Evolutionary conservation across 2,113 vertebrate species (phyloP).

Genomic region (Empidonax traillii): DNA sequence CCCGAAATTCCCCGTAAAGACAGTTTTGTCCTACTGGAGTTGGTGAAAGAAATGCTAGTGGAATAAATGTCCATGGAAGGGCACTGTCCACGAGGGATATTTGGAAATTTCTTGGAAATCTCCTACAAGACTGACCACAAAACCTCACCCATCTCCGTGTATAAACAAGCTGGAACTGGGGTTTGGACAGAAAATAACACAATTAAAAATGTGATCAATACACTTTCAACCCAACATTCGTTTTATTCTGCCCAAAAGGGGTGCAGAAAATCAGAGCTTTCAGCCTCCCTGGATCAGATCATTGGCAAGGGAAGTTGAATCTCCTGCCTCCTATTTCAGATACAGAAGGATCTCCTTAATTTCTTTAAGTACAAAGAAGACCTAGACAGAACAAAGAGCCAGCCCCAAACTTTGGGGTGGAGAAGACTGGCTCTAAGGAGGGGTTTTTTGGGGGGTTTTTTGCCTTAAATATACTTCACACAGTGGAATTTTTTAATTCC

Average conservation of each 20-base stretch:
- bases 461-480: background rate
- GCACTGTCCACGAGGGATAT: background rate
- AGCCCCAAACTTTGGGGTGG: background rate
- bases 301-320: background rate
- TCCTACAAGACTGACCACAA: background rate
- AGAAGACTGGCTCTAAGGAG: background rate
- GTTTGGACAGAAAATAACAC: background rate
- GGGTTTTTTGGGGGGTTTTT: background rate
- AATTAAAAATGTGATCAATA: background rate
- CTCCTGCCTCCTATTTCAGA: background rate
- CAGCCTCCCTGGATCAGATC: background rate
- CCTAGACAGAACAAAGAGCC: background rate
- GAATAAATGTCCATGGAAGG: background rate
- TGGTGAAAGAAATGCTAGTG: background rate
- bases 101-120: background rate
- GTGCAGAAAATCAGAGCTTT: background rate
- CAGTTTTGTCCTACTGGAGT: background rate
- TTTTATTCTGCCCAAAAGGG: slow-evolving; percentile 13
- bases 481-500: background rate
- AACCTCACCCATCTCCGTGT: background rate
- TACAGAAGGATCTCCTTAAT: background rate
- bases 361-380: background rate
- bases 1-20: background rate
- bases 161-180: background rate
- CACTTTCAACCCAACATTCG: background rate